Evolutionary conservation across 2,113 vertebrate genomes (phyloP), one percentile per base, ranked within the genome.

Genomic region (Pampusana beccarii): DNA sequence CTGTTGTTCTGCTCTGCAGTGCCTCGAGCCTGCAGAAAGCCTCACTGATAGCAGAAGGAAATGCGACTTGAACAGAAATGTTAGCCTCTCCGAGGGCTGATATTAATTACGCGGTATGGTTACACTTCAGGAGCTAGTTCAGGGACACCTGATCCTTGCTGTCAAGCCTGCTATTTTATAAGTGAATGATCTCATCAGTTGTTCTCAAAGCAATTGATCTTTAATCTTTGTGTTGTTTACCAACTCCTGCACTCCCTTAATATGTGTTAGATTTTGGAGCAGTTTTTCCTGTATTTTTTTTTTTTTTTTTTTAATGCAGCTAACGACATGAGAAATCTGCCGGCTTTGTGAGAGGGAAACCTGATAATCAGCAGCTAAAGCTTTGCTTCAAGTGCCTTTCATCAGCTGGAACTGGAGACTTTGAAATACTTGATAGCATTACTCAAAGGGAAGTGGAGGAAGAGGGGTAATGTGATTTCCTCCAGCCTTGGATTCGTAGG

Each of bases 51-150:
- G 77, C 77, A 84, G 80, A 53, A 65, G 62, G 82, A 91, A 86
- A 85, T 3, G 14, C 0, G 3, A 16, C 56, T 94, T 46, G 21
- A 36, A 51, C 31, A 86, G 85, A 65, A 65, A 56, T 17, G 13
- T 36, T 85, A 94, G 26, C 36, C 88, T 90, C 66, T 93, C 73
- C 60, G 38, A 91, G 79, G 64, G 66, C 69, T 79, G 88, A 82
- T 95, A 94, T 80, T 93, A 95, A 84, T 95, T 94, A 92, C 66
- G 10, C 67, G 82, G 21, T 84, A 93, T 7, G 21, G 89, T 91
- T 95, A 72, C 80, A 58, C 61, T 91, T 93, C 64, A 64, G 80
- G 50, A 90, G 70, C 51, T 62, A 54, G 46, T 71, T 91, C 80
- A 74, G 56, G 66, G 93, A 92, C 73, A 97, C 65, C 61, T 60